Evolutionary conservation across 2,797 vertebrate species (phyloP).

Genomic region (Liasis olivaceus): DNA sequence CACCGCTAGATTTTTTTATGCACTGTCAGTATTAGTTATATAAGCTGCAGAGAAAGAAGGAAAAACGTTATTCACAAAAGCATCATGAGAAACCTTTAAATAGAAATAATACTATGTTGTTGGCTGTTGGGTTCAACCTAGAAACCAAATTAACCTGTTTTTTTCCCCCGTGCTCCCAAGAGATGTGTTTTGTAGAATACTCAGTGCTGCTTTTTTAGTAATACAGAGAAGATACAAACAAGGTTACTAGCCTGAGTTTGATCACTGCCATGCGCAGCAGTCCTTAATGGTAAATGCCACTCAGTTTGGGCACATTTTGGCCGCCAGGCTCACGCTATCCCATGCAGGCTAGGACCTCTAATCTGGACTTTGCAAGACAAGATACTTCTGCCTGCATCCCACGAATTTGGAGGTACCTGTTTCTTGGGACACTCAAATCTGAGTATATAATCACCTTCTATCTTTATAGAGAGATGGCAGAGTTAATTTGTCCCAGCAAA

Average conservation of each 20-base stretch:
- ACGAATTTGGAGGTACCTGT: neutral
- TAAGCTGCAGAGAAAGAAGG: neutral
- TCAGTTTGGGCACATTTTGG: neutral
- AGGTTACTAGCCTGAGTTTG: neutral
- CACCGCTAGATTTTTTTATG: neutral
- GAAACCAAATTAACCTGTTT: neutral
- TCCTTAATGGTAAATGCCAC: neutral
- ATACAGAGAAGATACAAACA: neutral
- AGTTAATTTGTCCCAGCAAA: neutral
- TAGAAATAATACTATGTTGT: neutral
- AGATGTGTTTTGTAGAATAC: neutral
- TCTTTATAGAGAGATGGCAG: neutral
- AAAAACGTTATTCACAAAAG: neutral
- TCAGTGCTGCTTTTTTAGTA: neutral
- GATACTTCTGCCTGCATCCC: neutral
- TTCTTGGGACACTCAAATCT: neutral
- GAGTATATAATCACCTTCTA: neutral
- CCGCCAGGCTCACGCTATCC: too few relatives aligned
- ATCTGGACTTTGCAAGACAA: neutral
- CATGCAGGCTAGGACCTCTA: neutral
- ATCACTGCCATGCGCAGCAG: neutral
- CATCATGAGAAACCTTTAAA: neutral
- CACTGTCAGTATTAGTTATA: neutral
- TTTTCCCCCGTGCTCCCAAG: neutral
- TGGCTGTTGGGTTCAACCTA: neutral